phyloP scores from a whole-genome alignment of 2,797 vertebrate genomes.

The Alfaro cultratus region DNA sequence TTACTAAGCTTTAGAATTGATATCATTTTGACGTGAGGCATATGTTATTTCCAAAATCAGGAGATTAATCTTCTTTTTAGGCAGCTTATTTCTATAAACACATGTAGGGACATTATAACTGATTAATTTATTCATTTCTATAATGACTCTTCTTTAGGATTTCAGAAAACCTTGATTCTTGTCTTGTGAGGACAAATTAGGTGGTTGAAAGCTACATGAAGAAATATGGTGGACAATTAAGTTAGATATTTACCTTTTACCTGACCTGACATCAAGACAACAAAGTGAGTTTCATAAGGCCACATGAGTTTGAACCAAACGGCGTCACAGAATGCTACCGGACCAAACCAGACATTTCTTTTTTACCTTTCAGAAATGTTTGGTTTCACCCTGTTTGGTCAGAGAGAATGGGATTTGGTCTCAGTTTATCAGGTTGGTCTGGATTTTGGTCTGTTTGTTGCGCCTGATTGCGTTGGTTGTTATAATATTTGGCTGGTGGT shows the following conservation, averaged over 20 bases:
- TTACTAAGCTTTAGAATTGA: constrained; percentile 21
- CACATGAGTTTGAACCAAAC: too few species aligned
- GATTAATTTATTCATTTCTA: not conserved
- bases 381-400: not conserved
- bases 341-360: not conserved
- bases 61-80: constrained; percentile 22
- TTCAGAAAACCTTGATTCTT: not conserved
- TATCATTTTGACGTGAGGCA: constrained; percentile 22
- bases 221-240: not conserved
- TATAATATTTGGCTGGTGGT: not conserved
- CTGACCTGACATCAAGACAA: not conserved
- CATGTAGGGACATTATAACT: not conserved
- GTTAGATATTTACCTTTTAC: not conserved
- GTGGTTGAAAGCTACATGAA: not conserved
- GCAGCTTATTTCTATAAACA: not conserved
- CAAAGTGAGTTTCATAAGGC: too few species aligned
- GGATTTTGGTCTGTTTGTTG: too few species aligned
- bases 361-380: not conserved
- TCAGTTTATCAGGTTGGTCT: not conserved
- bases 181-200: not conserved
- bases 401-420: not conserved
- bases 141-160: not conserved
- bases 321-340: too few species aligned
- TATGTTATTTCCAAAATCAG: constrained; percentile 14
- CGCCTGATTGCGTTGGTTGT: not conserved